Base-by-base conservation (phyloP, 2,888 invertebrate genomes). In the Watsonalla binaria region DNA sequence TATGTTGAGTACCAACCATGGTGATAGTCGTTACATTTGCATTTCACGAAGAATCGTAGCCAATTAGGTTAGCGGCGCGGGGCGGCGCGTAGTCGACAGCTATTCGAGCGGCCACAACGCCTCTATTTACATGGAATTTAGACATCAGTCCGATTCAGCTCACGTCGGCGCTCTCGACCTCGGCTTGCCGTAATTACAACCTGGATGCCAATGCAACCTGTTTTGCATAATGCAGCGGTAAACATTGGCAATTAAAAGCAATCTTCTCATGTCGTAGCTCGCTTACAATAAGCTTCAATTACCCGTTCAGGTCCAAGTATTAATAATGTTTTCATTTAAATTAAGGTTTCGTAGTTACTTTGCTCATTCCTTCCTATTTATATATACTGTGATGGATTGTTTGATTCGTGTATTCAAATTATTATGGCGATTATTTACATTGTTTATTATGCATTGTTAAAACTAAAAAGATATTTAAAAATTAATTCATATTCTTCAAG, bases 11-110 rank as follows among this genome's bases (percentile, higher is more conserved):
- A 13, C 6, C 42, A 0, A 42, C 9, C 70, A 73, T 68, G 58
- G 64, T 60, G 69, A 70, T 73, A 65, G 72, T 75, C 76, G 72
- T 84, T 82, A 86, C 82, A 89, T 88, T 88, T 74, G 75, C 86
- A 88, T 86, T 82, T 82, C 67, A 60, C 68, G 58, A 76, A 70
- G 78, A 76, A 76, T 74, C 74, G 74, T 59, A 75, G 88, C 88
- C 89, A 88, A 88, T 87, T 86, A 84, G 87, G 89, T 87, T 85
- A 88, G 80, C 81, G 70, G 81, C 75, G 69, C 81, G 76, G 62
- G 70, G 78, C 81, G 76, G 62, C 70, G 78, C 81, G 76, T 62
- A 70, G 78, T 74, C 76, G 76, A 65, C 60, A 60, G 62, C 53
- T 61, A 51, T 59, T 59, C 64, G 60, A 62, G 63, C 60, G 58